Evolutionary conservation across 2,113 vertebrate species (phyloP).

Genomic region (Zosterops hypoxanthus): DNA sequence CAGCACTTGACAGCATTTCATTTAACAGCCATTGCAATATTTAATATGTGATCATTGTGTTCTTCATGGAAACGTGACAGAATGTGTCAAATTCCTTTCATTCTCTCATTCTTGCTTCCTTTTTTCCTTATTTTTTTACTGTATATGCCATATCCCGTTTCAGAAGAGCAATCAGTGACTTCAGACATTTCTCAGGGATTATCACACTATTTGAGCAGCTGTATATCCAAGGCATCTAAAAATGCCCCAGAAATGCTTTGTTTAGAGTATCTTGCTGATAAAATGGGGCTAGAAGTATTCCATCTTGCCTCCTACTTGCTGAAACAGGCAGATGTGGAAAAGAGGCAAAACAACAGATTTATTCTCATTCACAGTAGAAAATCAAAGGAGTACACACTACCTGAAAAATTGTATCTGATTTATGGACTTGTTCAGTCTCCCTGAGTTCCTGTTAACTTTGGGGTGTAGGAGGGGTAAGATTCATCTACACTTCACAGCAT

Average conservation of each 20-base stretch:
- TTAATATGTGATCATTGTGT: not conserved
- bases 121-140: not conserved
- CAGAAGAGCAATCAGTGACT: conserved; percentile 27
- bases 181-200: conserved; percentile 52
- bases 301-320: not conserved
- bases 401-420: not conserved
- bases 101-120: not conserved
- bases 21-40: not conserved
- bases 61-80: not conserved
- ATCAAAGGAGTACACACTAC: not conserved
- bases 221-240: not conserved
- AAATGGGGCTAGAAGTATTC: conserved; percentile 20
- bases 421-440: not conserved
- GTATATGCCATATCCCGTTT: not conserved
- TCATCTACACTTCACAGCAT: not conserved
- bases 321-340: not conserved
- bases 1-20: not conserved
- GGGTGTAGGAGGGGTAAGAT: not conserved
- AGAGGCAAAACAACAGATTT: not conserved
- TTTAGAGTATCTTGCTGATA: conserved; percentile 3
- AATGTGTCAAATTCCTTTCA: not conserved
- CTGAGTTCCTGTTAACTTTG: not conserved
- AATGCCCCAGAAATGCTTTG: conserved; percentile 7
- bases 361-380: not conserved
- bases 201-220: not conserved